phyloP scores from a whole-genome alignment of 1,140 invertebrate genomes.

The Pseudomyrmex gracilis region DNA sequence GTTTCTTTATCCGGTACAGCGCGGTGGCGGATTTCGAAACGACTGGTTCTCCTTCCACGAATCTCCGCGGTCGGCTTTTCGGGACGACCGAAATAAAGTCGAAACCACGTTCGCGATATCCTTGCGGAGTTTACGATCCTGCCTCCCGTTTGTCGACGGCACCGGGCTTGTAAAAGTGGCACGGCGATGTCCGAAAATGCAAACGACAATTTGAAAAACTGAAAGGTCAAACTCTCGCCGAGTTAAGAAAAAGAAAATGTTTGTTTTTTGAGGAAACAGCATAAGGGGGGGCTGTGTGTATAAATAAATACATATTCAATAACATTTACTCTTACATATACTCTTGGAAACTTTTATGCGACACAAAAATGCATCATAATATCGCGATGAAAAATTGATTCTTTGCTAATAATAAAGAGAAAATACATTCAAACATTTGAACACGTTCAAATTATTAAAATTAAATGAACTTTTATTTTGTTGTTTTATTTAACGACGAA shows the following conservation, averaged over 20 bases:
- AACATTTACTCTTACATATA: too few species aligned
- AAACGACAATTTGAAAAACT: constrained; percentile 5
- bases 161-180: constrained; percentile 31
- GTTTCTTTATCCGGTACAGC: constrained; percentile 71
- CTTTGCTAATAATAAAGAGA: too few species aligned
- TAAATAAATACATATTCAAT: too few species aligned
- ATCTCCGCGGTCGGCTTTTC: constrained; percentile 52
- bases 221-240: background rate
- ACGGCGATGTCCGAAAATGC: constrained; percentile 35
- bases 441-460: too few species aligned
- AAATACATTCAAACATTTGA: too few species aligned
- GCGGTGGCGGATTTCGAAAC: constrained; percentile 71
- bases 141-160: background rate
- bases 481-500: too few species aligned
- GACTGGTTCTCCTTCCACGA: constrained; percentile 73
- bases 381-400: too few species aligned
- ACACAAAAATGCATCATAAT: too few species aligned
- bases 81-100: constrained; percentile 69
- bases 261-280: background rate
- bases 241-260: background rate
- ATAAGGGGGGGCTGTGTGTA: too few species aligned
- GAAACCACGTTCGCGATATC: constrained; percentile 40
- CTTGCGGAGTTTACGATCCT: constrained; percentile 53
- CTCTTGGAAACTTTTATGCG: too few species aligned
- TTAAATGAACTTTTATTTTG: too few species aligned